A percentile compares a stretch with the other conserved stretches of the same genome.
These are phyloP conservation scores for Lochmaea capreae DNA, from an alignment of 2,888 invertebrate species.

Conservation along the genomic window DNA sequence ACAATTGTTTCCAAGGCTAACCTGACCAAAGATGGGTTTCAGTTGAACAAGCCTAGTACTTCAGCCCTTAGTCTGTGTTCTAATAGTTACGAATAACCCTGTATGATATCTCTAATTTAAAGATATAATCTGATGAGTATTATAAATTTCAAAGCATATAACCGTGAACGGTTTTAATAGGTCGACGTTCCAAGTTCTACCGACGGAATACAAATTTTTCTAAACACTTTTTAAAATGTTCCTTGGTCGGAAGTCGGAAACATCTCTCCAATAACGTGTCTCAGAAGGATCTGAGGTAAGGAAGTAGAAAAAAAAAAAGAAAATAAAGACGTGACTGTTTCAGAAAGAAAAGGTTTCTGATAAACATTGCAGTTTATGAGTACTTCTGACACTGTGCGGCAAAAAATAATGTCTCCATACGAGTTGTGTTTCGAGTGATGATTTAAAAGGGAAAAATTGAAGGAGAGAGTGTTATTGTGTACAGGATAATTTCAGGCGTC, in stretches of 20 bases:
- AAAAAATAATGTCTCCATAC: conserved; percentile 4
- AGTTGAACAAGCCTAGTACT: no score
- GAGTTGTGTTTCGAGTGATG: no score
- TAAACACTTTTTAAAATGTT: conserved; percentile 10
- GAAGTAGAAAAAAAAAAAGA: conserved; percentile 3
- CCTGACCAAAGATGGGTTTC: no score
- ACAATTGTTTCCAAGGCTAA: no score
- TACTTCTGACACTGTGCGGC: not conserved
- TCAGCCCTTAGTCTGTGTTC: no score
- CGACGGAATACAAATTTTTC: conserved; percentile 1
- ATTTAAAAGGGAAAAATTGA: no score
- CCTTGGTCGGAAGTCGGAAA: not conserved
- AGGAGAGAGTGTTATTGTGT: no score
- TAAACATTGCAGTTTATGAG: conserved; percentile 19
- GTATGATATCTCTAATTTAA: not conserved
- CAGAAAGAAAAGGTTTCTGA: conserved; percentile 10
- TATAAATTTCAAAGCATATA: not conserved
- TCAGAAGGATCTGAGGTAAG: not conserved
- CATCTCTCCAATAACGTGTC: conserved; percentile 14
- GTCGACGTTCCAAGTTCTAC: not conserved
- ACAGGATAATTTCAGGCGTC: not conserved
- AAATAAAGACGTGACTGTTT: conserved; percentile 15
- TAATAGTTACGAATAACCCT: not conserved
- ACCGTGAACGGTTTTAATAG: not conserved
- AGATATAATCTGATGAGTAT: no score